phyloP scores from a whole-genome alignment of 2,888 invertebrate genomes.

The Dryomyza anilis region DNA sequence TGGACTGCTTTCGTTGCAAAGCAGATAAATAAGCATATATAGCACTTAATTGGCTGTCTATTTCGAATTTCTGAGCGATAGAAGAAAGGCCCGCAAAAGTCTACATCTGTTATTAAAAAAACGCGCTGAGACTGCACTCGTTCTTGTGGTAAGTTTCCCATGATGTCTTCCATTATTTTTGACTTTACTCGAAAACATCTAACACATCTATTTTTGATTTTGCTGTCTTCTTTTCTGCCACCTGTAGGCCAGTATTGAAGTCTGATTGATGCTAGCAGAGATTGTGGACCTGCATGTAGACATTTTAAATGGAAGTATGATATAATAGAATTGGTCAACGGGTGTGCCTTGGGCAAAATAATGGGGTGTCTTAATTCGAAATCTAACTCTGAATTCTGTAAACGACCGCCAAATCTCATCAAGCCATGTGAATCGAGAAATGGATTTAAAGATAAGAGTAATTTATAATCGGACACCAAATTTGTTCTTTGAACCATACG shows the following conservation, averaged over 20 bases:
- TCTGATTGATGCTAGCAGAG: conserved; percentile 29
- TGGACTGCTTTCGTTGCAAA: conserved; percentile 25
- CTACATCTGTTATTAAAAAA: no score
- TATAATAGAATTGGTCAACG: conserved; percentile 28
- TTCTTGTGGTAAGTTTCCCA: no score
- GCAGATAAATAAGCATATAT: no score
- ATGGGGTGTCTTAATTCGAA: conserved; percentile 25
- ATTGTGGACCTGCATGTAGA: conserved; percentile 32
- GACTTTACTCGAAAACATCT: conserved; percentile 25
- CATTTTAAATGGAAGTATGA: conserved; percentile 18
- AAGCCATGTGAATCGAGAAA: no score
- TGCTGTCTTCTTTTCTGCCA: background rate
- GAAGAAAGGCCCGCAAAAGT: no score
- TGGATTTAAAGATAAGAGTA: conserved; percentile 6
- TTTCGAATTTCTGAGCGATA: no score
- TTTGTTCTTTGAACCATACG: no score
- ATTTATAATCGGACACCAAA: background rate
- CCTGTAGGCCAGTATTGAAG: conserved; percentile 34
- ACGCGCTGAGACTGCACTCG: no score
- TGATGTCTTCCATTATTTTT: conserved; percentile 22
- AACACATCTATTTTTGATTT: conserved; percentile 22
- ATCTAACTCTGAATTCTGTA: conserved; percentile 6
- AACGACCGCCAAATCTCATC: no score
- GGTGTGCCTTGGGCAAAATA: conserved; percentile 30
- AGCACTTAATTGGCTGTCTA: no score